Conservation (phyloP, 2,888 invertebrate species). For the Cryptocephalus moraei region DNA sequence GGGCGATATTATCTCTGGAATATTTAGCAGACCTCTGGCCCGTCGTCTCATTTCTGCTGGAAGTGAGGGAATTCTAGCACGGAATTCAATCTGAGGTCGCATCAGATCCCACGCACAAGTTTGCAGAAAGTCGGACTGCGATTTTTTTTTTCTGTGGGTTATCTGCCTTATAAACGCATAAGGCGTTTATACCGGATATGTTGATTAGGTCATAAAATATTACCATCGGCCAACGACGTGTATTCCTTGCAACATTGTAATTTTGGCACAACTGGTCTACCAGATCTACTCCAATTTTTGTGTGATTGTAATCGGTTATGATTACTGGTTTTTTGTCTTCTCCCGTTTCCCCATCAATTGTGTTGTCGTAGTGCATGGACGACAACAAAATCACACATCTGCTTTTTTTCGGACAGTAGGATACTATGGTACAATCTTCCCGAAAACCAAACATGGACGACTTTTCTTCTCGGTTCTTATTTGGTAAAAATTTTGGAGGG, state of each 20-base stretch:
- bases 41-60: too few species aligned
- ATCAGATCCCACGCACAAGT: neutral
- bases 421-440: conserved; percentile 1
- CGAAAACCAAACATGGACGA: neutral
- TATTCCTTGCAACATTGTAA: neutral
- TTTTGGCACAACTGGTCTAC: neutral
- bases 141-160: neutral
- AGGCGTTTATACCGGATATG: neutral
- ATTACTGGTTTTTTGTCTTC: neutral
- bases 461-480: neutral
- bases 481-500: neutral
- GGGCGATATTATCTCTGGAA: too few species aligned
- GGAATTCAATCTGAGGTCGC: neutral
- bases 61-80: too few species aligned
- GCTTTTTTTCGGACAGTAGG: conserved; percentile 1
- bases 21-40: too few species aligned
- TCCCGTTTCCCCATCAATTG: neutral
- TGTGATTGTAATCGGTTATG: neutral
- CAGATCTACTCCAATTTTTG: neutral
- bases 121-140: neutral
- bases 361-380: conserved; percentile 1
- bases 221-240: neutral
- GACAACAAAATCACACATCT: neutral
- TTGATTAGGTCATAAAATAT: neutral
- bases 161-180: neutral